Percentiles rank a stretch among this genome's conserved stretches.
Evolutionary conservation across 2,888 invertebrate species (phyloP).

Genomic region (Aleiodes testaceus): DNA sequence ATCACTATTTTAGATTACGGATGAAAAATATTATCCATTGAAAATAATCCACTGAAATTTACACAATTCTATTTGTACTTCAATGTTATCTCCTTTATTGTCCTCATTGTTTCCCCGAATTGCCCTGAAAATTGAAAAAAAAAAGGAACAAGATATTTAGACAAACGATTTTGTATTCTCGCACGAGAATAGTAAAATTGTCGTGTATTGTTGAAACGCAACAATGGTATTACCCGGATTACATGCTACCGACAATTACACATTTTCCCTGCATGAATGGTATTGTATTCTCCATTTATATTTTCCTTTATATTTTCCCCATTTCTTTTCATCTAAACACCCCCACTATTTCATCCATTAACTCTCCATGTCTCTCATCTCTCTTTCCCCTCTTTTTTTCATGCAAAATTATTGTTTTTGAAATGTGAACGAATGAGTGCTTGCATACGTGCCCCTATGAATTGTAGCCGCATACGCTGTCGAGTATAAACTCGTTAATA

Average conservation of each 20-base stretch:
- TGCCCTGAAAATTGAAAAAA: conserved; percentile 24
- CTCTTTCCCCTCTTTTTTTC: background rate
- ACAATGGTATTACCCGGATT: conserved; percentile 47
- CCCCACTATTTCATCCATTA: conserved; percentile 1
- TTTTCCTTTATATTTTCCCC: conserved; percentile 19
- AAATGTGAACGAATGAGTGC: background rate
- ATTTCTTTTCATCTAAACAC: background rate
- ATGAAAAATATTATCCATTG: no score
- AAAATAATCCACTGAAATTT: no score
- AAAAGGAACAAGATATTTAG: conserved; percentile 27
- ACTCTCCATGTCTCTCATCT: background rate
- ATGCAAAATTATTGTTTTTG: background rate
- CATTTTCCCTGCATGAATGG: conserved; percentile 5
- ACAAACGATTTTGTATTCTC: conserved; percentile 15
- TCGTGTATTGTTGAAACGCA: conserved; percentile 18
- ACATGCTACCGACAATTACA: conserved; percentile 23
- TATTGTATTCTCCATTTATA: conserved; percentile 4
- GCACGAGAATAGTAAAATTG: conserved; percentile 21
- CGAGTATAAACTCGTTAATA: conserved; percentile 44
- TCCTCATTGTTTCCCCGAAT: background rate
- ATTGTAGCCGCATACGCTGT: conserved; percentile 6
- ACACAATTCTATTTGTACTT: background rate
- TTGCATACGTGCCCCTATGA: conserved; percentile 9
- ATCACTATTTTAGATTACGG: no score
- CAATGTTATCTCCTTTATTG: background rate